Evolutionary conservation across 2,888 invertebrate genomes (phyloP).

Genomic region (Polymixis flavicincta): DNA sequence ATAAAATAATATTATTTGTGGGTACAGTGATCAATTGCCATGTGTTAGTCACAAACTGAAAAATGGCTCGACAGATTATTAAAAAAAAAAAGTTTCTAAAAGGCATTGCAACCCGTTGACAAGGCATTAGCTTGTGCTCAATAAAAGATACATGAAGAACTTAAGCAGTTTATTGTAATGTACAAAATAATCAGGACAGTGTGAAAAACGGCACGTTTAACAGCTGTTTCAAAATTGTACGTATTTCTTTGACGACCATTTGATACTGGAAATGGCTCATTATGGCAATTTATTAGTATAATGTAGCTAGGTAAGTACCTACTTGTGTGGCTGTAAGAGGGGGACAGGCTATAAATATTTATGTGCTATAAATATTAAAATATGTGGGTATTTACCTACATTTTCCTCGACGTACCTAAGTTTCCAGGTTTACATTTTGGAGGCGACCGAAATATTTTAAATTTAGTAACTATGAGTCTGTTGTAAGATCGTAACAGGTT

Average conservation of each 20-base stretch:
- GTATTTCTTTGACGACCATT: constrained; percentile 44
- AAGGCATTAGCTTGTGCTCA: background rate
- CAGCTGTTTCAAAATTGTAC: constrained; percentile 39
- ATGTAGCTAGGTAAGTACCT: constrained; percentile 12
- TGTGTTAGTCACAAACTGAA: background rate
- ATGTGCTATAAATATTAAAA: constrained; percentile 30
- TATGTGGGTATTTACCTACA: background rate
- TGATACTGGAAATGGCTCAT: constrained; percentile 41
- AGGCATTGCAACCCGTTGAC: background rate
- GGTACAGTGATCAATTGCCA: background rate
- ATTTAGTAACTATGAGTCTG: no score
- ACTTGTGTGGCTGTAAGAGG: background rate
- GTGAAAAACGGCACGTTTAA: constrained; percentile 18
- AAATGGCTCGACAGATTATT: background rate
- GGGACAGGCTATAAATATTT: constrained; percentile 38
- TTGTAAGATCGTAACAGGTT: no score
- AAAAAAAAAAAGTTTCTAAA: background rate
- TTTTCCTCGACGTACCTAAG: background rate
- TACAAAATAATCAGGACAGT: constrained; percentile 13
- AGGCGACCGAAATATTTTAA: no score
- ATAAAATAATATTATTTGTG: no score
- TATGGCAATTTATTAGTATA: constrained; percentile 46
- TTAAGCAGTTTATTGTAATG: constrained; percentile 16
- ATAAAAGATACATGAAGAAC: constrained; percentile 8
- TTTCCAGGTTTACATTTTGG: no score